phyloP scores from a whole-genome alignment of 2,888 invertebrate species.

The Sinodicranocentrus sp. region DNA sequence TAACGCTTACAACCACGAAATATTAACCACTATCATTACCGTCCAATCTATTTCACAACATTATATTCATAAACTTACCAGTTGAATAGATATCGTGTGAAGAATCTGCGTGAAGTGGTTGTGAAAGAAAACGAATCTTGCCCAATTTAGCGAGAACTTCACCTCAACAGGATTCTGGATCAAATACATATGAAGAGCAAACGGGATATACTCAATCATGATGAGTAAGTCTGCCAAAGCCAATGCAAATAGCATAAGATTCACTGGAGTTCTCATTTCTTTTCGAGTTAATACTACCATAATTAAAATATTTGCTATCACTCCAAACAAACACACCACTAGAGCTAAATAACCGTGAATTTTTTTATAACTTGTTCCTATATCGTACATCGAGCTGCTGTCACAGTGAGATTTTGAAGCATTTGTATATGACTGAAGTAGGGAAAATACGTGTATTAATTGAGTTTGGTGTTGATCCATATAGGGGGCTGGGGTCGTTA shows the following conservation, averaged over 20 bases:
- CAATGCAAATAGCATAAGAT: constrained; percentile 81
- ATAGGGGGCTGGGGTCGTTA: constrained; percentile 37
- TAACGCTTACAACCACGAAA: no score
- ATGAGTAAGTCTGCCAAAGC: constrained; percentile 91
- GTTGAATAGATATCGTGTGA: constrained; percentile 90
- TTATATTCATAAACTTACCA: constrained; percentile 78
- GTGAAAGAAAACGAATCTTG: constrained; percentile 87
- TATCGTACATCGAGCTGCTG: constrained; percentile 35
- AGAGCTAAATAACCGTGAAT: constrained; percentile 91
- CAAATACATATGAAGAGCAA: constrained; percentile 84
- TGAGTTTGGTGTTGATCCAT: not conserved
- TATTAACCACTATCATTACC: no score
- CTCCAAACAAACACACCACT: constrained; percentile 91
- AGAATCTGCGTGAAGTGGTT: constrained; percentile 88
- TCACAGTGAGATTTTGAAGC: constrained; percentile 39
- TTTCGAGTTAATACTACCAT: constrained; percentile 91
- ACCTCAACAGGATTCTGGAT: constrained; percentile 78
- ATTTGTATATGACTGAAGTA: constrained; percentile 35
- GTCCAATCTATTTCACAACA: not conserved
- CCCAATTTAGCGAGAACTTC: constrained; percentile 85
- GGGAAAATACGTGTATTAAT: constrained; percentile 7
- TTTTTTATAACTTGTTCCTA: constrained; percentile 81
- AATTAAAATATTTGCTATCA: constrained; percentile 91
- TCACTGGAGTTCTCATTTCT: constrained; percentile 91
- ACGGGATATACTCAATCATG: constrained; percentile 91